phyloP scores from a whole-genome alignment of 2,113 vertebrate species.

The Parotia lawesii region DNA sequence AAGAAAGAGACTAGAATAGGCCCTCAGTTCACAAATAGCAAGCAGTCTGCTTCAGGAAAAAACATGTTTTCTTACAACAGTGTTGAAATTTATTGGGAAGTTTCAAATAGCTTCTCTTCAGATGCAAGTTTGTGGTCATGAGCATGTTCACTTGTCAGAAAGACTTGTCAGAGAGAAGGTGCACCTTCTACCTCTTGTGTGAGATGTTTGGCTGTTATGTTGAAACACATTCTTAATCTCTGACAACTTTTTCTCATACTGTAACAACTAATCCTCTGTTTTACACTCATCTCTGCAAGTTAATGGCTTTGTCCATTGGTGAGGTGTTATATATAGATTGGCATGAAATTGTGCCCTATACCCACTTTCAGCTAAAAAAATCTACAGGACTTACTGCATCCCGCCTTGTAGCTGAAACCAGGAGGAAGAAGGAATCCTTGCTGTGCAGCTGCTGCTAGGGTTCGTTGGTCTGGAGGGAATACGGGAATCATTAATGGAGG shows the following conservation, averaged over 20 bases:
- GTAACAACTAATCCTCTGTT: neutral
- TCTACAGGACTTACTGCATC: conserved; percentile 89
- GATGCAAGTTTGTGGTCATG: neutral
- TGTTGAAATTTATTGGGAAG: conserved; percentile 31
- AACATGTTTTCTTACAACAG: conserved; percentile 46
- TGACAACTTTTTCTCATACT: neutral
- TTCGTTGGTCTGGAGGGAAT: conserved; percentile 96
- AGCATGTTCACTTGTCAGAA: neutral
- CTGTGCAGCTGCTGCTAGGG: conserved; percentile 95
- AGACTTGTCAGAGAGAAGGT: conserved; percentile 14
- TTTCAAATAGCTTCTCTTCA: conserved; percentile 30
- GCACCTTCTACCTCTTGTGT: neutral
- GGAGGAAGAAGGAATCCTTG: conserved; percentile 97
- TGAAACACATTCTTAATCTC: neutral
- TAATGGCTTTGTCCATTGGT: neutral
- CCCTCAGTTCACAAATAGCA: conserved; percentile 61
- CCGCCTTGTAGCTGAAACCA: conserved; percentile 98
- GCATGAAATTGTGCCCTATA: neutral
- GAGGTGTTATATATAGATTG: neutral
- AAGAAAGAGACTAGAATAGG: conserved; percentile 62
- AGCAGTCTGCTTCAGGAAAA: conserved; percentile 58
- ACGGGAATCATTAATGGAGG: conserved; percentile 97
- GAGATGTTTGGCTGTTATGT: neutral
- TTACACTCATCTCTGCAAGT: neutral
- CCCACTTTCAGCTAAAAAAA: conserved; percentile 18